Base-by-base conservation (phyloP, 2,888 invertebrate genomes). In the Crepidodera aurea region DNA sequence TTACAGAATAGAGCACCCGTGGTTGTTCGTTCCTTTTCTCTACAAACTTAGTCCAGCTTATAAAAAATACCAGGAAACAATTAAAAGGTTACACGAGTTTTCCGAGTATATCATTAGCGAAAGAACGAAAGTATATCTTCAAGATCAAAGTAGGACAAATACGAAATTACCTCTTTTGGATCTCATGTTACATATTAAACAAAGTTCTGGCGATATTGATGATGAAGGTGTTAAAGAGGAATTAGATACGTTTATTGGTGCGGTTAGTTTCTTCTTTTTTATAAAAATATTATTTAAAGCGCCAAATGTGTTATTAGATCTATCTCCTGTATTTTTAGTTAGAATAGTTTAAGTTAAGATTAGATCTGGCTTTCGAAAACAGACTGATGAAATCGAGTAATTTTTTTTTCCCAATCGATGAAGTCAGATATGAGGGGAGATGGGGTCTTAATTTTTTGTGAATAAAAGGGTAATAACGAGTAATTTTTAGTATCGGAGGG, bases 221-320 rank as follows among this genome's bases (percentile, higher is more conserved):
- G 82, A 82, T 63, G 71, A 75, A 44, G 86, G 85, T 0, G 84
- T 87, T 61, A 82, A 84, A 67, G 87, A 86, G 73, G 86, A 86
- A 79, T 86, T 87, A 0, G 86, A 87, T 65, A 87, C 87, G 0
- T 86, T 87, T 50, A 85, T 86, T 84, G 86, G 87, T 73, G 87
- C 84, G 75, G 66, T 66, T 13, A 57, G 59, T 51, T n/a, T n/a
- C n/a, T n/a, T n/a, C n/a, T n/a, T n/a, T n/a, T n/a, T n/a, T n/a
- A n/a, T n/a, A n/a, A n/a, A n/a, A n/a, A n/a, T n/a, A n/a, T n/a
- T n/a, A n/a, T n/a, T n/a, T n/a, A n/a, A n/a, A n/a, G n/a, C n/a
- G n/a, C n/a, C n/a, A n/a, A n/a, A n/a, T n/a, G n/a, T n/a, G n/a
- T n/a, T n/a, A n/a, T n/a, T n/a, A n/a, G n/a, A n/a, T n/a, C n/a